Percentiles rank a stretch among this genome's conserved stretches.
phyloP scores from a whole-genome alignment of 2,888 invertebrate genomes.

The Nowickia ferox region DNA sequence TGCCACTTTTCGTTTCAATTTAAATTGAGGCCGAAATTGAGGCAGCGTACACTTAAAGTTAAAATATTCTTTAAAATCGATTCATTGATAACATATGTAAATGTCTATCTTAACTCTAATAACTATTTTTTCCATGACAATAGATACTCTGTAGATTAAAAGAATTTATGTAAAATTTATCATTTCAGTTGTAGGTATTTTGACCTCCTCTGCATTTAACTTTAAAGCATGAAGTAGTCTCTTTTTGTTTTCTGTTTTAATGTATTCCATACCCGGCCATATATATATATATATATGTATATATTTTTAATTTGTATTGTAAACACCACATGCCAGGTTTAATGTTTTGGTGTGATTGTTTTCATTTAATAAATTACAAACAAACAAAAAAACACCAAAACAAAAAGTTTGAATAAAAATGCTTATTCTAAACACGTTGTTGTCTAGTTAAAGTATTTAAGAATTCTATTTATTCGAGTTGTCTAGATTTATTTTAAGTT shows the following conservation, averaged over 20 bases:
- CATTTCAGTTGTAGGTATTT: background rate
- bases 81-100: too few species aligned
- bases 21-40: too few species aligned
- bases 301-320: background rate
- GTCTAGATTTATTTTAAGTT: too few species aligned
- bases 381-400: conserved; percentile 39
- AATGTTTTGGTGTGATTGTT: conserved; percentile 6
- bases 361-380: conserved; percentile 8
- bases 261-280: background rate
- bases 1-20: too few species aligned
- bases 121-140: too few species aligned
- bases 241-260: background rate
- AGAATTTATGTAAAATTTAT: too few species aligned
- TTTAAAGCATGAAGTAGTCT: background rate
- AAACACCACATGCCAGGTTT: conserved; percentile 15
- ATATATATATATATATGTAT: background rate
- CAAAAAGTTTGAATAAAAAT: background rate
- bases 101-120: too few species aligned
- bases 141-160: too few species aligned
- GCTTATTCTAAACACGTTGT: conserved; percentile 44
- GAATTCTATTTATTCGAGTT: background rate
- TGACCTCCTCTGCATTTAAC: background rate
- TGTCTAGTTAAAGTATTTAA: background rate
- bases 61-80: too few species aligned
- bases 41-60: too few species aligned